phyloP scores from a whole-genome alignment of 2,113 vertebrate species.

The Epinephelus cyanopodus region DNA sequence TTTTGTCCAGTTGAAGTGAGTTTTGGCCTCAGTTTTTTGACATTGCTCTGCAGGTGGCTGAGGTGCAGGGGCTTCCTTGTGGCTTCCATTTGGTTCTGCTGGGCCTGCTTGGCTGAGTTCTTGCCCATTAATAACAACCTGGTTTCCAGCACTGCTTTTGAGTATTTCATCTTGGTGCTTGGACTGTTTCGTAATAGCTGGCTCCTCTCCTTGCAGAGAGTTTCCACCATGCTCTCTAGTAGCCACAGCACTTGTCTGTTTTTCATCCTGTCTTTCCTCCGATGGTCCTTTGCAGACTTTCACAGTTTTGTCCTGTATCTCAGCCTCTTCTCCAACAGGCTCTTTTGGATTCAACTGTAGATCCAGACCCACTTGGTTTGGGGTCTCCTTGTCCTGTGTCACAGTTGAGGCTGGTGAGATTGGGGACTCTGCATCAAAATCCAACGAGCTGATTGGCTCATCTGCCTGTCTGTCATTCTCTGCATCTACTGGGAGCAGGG shows the following conservation, averaged over 20 bases:
- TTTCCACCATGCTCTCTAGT: not conserved
- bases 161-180: conserved; percentile 5
- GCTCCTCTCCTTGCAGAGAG: not conserved
- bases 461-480: not conserved
- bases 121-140: not conserved
- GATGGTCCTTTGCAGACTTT: not conserved
- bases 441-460: not conserved
- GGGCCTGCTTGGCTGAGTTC: not conserved
- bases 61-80: not conserved
- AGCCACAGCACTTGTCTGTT: not conserved
- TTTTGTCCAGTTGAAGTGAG: conserved; percentile 18
- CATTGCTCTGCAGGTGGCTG: not conserved
- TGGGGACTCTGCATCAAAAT: not conserved
- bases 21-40: not conserved
- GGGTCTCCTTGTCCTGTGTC: not conserved
- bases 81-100: not conserved
- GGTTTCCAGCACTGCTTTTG: not conserved
- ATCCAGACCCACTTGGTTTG: not conserved
- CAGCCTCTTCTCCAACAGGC: not conserved
- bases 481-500: not conserved
- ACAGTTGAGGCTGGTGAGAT: not conserved
- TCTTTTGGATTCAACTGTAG: not conserved
- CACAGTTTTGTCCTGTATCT: not conserved
- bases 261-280: not conserved
- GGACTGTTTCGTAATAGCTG: not conserved